These are phyloP conservation scores for Pristionchus maxplancki DNA, from an alignment of 2,888 invertebrate genomes.

Conservation along the genomic window DNA sequence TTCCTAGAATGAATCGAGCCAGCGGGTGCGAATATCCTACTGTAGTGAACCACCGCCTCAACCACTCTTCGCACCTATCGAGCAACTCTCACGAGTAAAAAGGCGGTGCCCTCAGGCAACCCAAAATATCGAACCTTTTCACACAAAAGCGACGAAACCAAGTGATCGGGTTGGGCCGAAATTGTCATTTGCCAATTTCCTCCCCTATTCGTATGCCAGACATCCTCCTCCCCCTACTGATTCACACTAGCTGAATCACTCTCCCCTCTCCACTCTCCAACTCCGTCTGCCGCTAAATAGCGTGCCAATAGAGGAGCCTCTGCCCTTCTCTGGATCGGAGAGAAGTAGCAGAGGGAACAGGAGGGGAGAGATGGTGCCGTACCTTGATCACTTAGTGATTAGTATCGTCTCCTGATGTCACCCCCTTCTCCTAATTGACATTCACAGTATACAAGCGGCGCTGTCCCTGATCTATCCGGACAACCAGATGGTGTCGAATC, in stretches of 20 bases:
- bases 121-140: not conserved
- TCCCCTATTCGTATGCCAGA: constrained; percentile 37
- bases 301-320: not conserved
- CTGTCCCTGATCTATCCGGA: not conserved
- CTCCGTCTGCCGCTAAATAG: not conserved
- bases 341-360: not conserved
- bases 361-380: not conserved
- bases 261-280: not conserved
- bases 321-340: not conserved
- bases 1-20: constrained; percentile 25
- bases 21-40: not conserved
- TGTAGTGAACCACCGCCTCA: not conserved
- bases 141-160: not conserved
- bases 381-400: constrained; percentile 43
- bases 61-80: not conserved
- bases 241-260: not conserved
- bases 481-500: not conserved
- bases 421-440: constrained; percentile 16
- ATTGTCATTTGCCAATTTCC: not conserved
- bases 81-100: not conserved
- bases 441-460: not conserved
- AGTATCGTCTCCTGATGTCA: constrained; percentile 35
- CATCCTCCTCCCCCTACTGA: constrained; percentile 39
- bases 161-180: not conserved
- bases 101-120: not conserved